Evolutionary conservation across 2,888 invertebrate genomes (phyloP).

Genomic region (Dromius quadrimaculatus): DNA sequence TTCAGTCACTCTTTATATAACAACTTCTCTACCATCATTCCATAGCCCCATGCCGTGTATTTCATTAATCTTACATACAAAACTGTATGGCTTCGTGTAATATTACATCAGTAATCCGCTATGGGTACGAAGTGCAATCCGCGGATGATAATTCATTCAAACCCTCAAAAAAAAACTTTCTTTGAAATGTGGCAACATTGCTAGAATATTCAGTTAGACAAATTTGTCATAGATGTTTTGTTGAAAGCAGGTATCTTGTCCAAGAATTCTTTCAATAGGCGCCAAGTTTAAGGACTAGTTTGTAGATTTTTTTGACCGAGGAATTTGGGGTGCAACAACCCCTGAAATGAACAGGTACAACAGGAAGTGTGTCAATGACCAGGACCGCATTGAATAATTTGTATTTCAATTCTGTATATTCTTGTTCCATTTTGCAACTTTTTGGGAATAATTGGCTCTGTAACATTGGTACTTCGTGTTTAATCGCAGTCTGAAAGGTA

Average conservation of each 20-base stretch:
- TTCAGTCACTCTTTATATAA: neutral
- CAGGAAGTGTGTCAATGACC: neutral
- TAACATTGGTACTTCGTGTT: too few relatives aligned
- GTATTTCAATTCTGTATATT: too few relatives aligned
- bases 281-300: slow-evolving; percentile 5
- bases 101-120: slow-evolving; percentile 50
- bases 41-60: neutral
- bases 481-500: too few relatives aligned
- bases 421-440: too few relatives aligned
- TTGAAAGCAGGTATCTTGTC: neutral
- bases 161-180: neutral
- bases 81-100: slow-evolving; percentile 37
- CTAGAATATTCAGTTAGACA: neutral
- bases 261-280: slow-evolving; percentile 29
- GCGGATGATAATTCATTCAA: slow-evolving; percentile 44
- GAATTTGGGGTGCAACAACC: slow-evolving; percentile 23
- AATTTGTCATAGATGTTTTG: slow-evolving; percentile 27
- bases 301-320: neutral
- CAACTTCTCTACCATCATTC: neutral
- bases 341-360: slow-evolving; percentile 3
- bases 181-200: neutral
- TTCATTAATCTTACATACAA: slow-evolving; percentile 46
- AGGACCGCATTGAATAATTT: neutral
- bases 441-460: too few relatives aligned
- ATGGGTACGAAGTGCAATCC: slow-evolving; percentile 44